A percentile compares a stretch with the other conserved stretches of the same genome.
These are phyloP conservation scores for Distichodus sexfasciatus DNA, from an alignment of 2,797 vertebrate genomes.

Conservation along the genomic window DNA sequence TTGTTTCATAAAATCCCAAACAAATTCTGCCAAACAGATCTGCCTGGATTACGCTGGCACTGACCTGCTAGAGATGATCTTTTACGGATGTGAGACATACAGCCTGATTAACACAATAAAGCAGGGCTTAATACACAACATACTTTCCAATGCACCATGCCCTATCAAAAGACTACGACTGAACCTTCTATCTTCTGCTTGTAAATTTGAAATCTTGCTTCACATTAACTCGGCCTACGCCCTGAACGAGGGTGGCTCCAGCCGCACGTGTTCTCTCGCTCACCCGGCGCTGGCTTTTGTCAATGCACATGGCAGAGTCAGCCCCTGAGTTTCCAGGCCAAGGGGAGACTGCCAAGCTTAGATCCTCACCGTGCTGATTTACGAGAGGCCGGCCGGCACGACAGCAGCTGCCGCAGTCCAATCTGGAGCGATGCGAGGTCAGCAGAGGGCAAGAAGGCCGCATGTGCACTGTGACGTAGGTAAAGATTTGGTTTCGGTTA, in stretches of 20 bases:
- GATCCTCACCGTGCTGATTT: conserved; percentile 25
- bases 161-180: no score
- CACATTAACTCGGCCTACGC: not conserved
- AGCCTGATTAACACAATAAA: no score
- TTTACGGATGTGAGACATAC: no score
- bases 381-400: conserved; percentile 8
- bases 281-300: not conserved
- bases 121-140: no score
- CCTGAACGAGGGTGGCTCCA: not conserved
- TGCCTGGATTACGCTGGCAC: no score
- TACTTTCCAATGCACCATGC: no score
- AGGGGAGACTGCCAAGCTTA: conserved; percentile 14
- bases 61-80: no score
- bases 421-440: conserved; percentile 23
- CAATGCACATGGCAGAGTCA: conserved; percentile 2
- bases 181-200: no score
- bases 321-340: conserved; percentile 10
- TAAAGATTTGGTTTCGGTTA: conserved; percentile 25
- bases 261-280: not conserved
- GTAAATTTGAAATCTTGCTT: no score
- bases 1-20: no score
- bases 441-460: conserved; percentile 14
- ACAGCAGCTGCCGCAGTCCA: conserved; percentile 32
- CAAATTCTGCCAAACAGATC: no score
- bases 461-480: conserved; percentile 41